Conservation (phyloP, 2,888 invertebrate species). For the Tetramorium bicarinatum region DNA sequence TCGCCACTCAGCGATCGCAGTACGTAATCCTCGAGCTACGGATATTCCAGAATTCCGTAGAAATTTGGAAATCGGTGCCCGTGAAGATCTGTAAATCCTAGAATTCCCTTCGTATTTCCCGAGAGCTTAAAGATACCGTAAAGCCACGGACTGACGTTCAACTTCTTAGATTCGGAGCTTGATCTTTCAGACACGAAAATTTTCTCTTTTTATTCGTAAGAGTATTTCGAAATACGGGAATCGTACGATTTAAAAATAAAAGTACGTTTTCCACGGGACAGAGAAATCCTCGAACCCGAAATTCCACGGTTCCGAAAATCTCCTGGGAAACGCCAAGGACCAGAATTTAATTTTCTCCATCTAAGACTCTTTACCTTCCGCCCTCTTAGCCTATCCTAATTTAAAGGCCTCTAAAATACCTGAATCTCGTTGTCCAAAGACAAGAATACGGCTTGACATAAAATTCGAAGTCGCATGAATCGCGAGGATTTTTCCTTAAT, state of each 20-base stretch:
- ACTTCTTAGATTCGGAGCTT: background rate
- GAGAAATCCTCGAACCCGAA: slow-evolving; percentile 1
- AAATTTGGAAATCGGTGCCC: background rate
- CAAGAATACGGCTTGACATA: slow-evolving; percentile 26
- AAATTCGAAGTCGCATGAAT: slow-evolving; percentile 36
- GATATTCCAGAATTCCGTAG: background rate
- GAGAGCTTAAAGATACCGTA: background rate
- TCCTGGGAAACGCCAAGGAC: background rate
- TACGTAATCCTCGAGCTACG: background rate
- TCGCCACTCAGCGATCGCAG: background rate
- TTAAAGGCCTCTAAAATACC: slow-evolving; percentile 19
- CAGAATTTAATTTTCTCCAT: slow-evolving; percentile 40
- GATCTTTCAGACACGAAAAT: background rate
- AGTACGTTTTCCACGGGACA: background rate
- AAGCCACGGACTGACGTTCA: slow-evolving; percentile 1
- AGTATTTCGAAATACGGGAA: background rate
- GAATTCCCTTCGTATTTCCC: background rate
- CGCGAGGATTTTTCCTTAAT: slow-evolving; percentile 16
- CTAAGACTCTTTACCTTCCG: background rate
- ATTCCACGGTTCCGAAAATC: background rate
- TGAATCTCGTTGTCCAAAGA: slow-evolving; percentile 28
- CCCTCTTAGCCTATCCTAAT: slow-evolving; percentile 1
- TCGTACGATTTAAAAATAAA: background rate
- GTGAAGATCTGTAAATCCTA: background rate
- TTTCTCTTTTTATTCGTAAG: background rate